Percentiles rank a stretch among this genome's conserved stretches.
These are phyloP conservation scores for Athripsodes cinereus DNA, from an alignment of 2,888 invertebrate genomes.

Conservation along the genomic window DNA sequence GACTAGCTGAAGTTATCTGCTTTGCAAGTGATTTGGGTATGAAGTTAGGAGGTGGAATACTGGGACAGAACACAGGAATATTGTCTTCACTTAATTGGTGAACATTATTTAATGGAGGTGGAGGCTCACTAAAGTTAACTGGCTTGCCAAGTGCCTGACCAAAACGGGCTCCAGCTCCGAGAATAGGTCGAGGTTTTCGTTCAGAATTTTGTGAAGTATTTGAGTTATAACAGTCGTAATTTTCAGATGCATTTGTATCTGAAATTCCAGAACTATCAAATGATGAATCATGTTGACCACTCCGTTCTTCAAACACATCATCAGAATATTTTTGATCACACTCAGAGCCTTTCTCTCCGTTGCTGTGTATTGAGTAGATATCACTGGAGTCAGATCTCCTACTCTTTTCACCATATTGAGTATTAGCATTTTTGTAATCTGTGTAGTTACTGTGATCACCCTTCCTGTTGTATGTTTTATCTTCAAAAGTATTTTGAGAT, in stretches of 20 bases:
- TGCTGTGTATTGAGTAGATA: conserved; percentile 23
- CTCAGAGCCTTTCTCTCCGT: conserved; percentile 16
- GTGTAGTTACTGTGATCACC: conserved; percentile 5
- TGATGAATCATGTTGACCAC: conserved; percentile 7
- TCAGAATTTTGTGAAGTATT: conserved; percentile 10
- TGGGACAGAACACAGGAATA: conserved; percentile 23
- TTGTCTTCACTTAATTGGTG: conserved; percentile 7
- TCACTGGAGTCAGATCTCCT: conserved; percentile 26
- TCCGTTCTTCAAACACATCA: conserved; percentile 23
- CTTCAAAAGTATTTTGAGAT: not conserved
- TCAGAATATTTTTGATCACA: conserved; percentile 6
- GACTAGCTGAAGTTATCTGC: conserved; percentile 11
- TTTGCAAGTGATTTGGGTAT: conserved; percentile 6
- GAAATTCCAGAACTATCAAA: conserved; percentile 18
- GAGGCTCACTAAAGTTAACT: conserved; percentile 19
- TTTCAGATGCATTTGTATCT: conserved; percentile 20
- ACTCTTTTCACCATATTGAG: not conserved
- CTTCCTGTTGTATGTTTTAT: not conserved
- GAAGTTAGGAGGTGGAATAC: conserved; percentile 24
- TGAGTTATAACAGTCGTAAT: conserved; percentile 9
- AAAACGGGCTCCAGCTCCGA: conserved; percentile 23
- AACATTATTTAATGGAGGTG: conserved; percentile 5
- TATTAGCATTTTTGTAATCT: conserved; percentile 3
- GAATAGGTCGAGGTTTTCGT: conserved; percentile 24
- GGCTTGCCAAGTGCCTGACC: conserved; percentile 5